These are phyloP conservation scores for Pempheris klunzingeri DNA, from an alignment of 2,797 vertebrate genomes.

Conservation along the genomic window DNA sequence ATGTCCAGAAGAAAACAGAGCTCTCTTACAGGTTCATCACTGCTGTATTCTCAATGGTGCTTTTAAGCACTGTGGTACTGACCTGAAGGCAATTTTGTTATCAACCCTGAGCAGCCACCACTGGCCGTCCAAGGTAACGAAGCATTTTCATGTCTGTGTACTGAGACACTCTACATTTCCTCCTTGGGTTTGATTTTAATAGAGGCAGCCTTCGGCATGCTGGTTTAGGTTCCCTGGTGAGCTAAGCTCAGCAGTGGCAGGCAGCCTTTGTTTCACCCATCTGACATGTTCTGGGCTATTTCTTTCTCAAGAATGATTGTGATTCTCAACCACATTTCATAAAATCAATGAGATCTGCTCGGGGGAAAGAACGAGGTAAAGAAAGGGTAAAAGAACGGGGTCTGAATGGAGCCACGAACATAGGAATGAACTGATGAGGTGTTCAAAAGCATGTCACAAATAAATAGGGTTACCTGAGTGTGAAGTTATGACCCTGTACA, in stretches of 20 bases:
- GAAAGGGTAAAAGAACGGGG: constrained; percentile 41
- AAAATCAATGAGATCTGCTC: constrained; percentile 69
- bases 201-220: constrained; percentile 49
- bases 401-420: constrained; percentile 43
- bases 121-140: constrained; percentile 46
- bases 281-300: constrained; percentile 63
- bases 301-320: constrained; percentile 63
- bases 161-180: constrained; percentile 46
- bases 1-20: constrained; percentile 23
- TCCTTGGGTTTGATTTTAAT: constrained; percentile 45
- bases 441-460: not conserved
- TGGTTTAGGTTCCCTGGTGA: constrained; percentile 54
- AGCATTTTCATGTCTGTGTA: constrained; percentile 46
- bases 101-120: constrained; percentile 48
- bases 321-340: constrained; percentile 68
- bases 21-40: constrained; percentile 35
- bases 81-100: constrained; percentile 55
- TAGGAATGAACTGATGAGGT: not conserved
- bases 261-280: constrained; percentile 60
- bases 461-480: not conserved
- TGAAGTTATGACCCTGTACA: not conserved
- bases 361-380: constrained; percentile 34
- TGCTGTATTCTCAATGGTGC: constrained; percentile 30
- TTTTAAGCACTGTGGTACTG: constrained; percentile 36
- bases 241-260: constrained; percentile 53